phyloP scores from a whole-genome alignment of 1,140 invertebrate genomes.

The Drosophila serrata region DNA sequence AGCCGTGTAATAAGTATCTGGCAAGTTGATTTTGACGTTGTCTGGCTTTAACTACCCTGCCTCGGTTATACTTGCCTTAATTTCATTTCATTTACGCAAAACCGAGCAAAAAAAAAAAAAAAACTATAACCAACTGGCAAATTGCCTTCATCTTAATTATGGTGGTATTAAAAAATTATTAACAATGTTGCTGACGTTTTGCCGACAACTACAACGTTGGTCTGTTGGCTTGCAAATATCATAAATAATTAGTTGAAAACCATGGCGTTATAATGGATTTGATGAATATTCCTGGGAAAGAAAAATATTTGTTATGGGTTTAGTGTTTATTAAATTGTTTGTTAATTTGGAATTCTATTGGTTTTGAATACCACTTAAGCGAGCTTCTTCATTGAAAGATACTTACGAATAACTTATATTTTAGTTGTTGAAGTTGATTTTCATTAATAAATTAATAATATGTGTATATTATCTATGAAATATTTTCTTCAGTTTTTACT shows the following conservation, averaged over 20 bases:
- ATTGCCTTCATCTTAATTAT: slow-evolving; percentile 81
- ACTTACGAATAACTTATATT: not conserved
- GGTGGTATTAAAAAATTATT: slow-evolving; percentile 76
- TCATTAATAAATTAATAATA: not conserved
- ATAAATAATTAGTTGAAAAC: slow-evolving; percentile 29
- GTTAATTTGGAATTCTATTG: not conserved
- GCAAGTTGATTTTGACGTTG: slow-evolving; percentile 69
- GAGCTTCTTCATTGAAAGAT: not conserved
- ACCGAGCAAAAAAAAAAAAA: slow-evolving; percentile 16
- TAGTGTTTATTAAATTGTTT: not conserved
- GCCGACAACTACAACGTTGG: slow-evolving; percentile 22
- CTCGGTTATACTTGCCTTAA: slow-evolving; percentile 54
- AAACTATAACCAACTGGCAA: slow-evolving; percentile 34
- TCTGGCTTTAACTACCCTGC: slow-evolving; percentile 18
- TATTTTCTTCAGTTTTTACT: too few species aligned
- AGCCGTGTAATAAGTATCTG: slow-evolving; percentile 59
- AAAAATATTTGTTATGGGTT: not conserved
- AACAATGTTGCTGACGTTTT: slow-evolving; percentile 62
- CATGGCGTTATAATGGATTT: slow-evolving; percentile 34
- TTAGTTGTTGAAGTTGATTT: not conserved
- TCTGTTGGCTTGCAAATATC: slow-evolving; percentile 25
- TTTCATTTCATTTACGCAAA: slow-evolving; percentile 74
- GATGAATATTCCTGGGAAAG: not conserved
- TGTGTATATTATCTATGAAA: not conserved
- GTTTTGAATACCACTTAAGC: not conserved